These are phyloP conservation scores for Eptesicus fuscus DNA, from an alignment of 2,113 vertebrate genomes.

Conservation along the genomic window DNA sequence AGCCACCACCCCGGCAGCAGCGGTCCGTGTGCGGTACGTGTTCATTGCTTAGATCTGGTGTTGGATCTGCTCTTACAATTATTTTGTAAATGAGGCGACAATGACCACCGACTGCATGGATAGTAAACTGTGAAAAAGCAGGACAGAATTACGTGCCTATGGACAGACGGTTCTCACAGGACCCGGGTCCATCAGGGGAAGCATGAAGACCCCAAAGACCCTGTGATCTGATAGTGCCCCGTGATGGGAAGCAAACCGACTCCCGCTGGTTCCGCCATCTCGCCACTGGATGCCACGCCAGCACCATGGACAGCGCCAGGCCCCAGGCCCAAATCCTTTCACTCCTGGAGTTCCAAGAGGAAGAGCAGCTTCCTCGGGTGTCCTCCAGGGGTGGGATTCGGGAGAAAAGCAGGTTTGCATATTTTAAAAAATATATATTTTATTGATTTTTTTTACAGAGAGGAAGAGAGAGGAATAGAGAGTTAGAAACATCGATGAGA, in stretches of 20 bases:
- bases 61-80: neutral
- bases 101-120: neutral
- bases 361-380: too few species aligned
- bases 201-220: too few species aligned
- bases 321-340: neutral
- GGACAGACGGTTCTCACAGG: neutral
- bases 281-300: too few species aligned
- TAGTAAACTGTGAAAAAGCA: neutral
- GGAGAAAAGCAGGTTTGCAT: neutral
- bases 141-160: too few species aligned
- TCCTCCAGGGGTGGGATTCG: neutral
- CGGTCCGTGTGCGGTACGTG: fast-evolving
- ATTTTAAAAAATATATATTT: neutral
- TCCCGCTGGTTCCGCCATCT: too few species aligned
- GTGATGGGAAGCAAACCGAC: too few species aligned
- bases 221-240: too few species aligned
- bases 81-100: neutral
- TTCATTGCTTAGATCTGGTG: neutral
- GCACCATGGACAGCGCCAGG: too few species aligned
- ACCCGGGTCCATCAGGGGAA: too few species aligned
- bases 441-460: too few species aligned
- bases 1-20: neutral
- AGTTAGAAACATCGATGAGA: too few species aligned
- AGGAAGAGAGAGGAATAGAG: too few species aligned
- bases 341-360: neutral